Evolutionary conservation across 1,140 invertebrate species (phyloP), one percentile per base, ranked within the genome.

Genomic region (Zelostemma sp.): DNA sequence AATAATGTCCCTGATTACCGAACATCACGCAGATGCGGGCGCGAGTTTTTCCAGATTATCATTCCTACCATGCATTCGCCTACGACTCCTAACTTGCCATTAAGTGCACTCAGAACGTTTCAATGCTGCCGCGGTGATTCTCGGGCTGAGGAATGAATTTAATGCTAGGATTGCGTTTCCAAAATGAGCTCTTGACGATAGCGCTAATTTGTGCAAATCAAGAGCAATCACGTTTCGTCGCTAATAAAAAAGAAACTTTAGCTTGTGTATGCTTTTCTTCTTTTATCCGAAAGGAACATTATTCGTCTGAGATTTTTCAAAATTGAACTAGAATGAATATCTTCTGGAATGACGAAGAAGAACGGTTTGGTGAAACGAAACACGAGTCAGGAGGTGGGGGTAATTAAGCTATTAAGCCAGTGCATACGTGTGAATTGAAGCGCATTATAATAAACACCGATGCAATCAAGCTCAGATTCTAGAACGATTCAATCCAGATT

Each of bases 1-100:
- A 66, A 28, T 50, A 55, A 66, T 60, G 63, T 54, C 51, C 43
- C 47, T 51, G 64, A 67, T 67, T 56, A 55, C 59, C 46, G 57
- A 67, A 67, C 57, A 61, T 56, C 51, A 56, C 57, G 57, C 57
- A 67, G 38, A 67, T 67, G 64, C 64, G 57, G 64, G 64, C 64
- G 51, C 51, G 46, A 41, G 40, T 25, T 19, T 41, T 43, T 12
- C 41, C 43, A 11, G 11, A 16, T 60, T 60, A 66, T 66, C 59
- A 60, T 66, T 66, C 50, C 47, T 57, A 48, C 56, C 18, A n/a
- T 54, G 38, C 33, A 15, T 31, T 43, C 16, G 55, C 46, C 63
- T 47, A 58, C 40, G 31, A 53, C 18, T 12, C 46, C 47, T 46
- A 43, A 49, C 41, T 58, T 47, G 41, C 54, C 33, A 64, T 64